Conservation (phyloP, 1,140 invertebrate genomes). For the Caenorhabditis briggsae region DNA sequence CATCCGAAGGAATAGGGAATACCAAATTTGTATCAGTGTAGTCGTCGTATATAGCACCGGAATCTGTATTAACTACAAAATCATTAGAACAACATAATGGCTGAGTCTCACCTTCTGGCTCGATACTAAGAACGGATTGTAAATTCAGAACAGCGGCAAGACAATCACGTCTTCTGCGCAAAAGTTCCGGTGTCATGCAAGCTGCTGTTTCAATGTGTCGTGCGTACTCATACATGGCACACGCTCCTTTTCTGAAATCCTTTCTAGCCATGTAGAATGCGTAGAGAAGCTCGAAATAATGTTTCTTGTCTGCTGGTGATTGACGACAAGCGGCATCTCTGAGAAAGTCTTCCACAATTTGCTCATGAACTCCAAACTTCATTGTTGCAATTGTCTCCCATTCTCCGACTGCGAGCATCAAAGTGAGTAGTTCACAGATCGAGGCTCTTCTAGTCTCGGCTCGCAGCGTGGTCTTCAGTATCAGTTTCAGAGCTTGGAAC, state of each 20-base stretch:
- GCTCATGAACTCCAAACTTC: slow-evolving; percentile 34
- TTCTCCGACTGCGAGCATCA: background rate
- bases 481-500: slow-evolving; percentile 5
- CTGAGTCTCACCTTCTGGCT: background rate
- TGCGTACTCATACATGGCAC: slow-evolving; percentile 35
- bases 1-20: slow-evolving; percentile 4
- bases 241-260: slow-evolving; percentile 8
- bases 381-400: slow-evolving; percentile 38
- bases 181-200: slow-evolving; percentile 4
- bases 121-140: background rate
- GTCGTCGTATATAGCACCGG: background rate
- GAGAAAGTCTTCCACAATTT: slow-evolving; percentile 12
- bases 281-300: slow-evolving; percentile 23
- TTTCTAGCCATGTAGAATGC: slow-evolving; percentile 17
- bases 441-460: background rate
- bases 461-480: background rate
- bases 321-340: slow-evolving; percentile 7
- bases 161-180: slow-evolving; percentile 2
- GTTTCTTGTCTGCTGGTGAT: background rate
- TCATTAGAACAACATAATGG: too few relatives aligned
- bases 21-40: slow-evolving; percentile 9
- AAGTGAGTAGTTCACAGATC: background rate
- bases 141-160: slow-evolving; percentile 12
- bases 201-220: background rate
- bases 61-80: background rate